Evolutionary conservation across 2,888 invertebrate genomes (phyloP).

Genomic region (Chaitophorus viminalis): DNA sequence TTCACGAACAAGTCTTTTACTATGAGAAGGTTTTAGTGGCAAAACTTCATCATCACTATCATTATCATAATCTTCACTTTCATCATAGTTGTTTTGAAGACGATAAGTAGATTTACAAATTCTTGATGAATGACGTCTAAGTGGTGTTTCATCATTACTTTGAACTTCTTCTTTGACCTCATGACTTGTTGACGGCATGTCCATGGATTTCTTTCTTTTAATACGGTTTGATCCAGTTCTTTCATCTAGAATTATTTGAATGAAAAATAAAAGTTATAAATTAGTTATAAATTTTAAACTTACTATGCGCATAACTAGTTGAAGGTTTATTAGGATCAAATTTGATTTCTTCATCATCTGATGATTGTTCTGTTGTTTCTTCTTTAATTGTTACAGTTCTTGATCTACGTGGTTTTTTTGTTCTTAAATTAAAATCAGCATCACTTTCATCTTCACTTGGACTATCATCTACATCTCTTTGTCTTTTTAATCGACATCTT

Average conservation of each 20-base stretch:
- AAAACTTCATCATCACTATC: constrained; percentile 53
- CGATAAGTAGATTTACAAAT: constrained; percentile 60
- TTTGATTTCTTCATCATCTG: constrained; percentile 46
- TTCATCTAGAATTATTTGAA: constrained; percentile 50
- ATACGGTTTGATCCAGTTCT: constrained; percentile 29
- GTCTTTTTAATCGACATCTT: constrained; percentile 63
- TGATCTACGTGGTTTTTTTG: constrained; percentile 20
- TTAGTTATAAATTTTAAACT: constrained; percentile 30
- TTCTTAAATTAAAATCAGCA: constrained; percentile 45
- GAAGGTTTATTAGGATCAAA: constrained; percentile 59
- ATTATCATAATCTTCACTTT: constrained; percentile 63
- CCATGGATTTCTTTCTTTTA: constrained; percentile 19
- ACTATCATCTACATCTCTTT: constrained; percentile 56
- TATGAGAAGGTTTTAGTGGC: constrained; percentile 35
- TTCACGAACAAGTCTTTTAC: not conserved
- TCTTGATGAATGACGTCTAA: constrained; percentile 53
- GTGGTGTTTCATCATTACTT: constrained; percentile 45
- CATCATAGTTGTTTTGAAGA: constrained; percentile 64
- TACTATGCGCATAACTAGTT: constrained; percentile 58
- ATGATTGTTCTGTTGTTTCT: constrained; percentile 45
- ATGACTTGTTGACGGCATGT: constrained; percentile 49
- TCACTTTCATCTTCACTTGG: constrained; percentile 58
- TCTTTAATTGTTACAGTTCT: constrained; percentile 34
- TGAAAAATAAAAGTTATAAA: not conserved
- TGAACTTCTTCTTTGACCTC: constrained; percentile 60